A percentile compares a stretch with the other conserved stretches of the same genome.
Evolutionary conservation across 1,140 invertebrate species (phyloP).

Genomic region (Tetramorium simillimum): DNA sequence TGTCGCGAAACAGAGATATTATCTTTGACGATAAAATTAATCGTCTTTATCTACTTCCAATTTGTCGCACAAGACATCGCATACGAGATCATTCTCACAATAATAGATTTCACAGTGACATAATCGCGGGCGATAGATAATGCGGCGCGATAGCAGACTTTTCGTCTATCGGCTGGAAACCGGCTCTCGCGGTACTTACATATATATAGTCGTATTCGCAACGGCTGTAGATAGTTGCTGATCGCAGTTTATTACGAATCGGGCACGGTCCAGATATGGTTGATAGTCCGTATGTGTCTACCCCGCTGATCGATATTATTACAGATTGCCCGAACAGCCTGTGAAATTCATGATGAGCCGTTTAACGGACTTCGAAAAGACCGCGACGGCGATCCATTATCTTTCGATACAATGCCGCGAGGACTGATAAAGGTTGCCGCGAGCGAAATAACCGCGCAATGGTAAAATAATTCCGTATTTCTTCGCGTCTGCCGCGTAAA

Average conservation of each 20-base stretch:
- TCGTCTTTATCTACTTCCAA: neutral
- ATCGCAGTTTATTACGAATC: constrained; percentile 76
- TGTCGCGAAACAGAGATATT: constrained; percentile 6
- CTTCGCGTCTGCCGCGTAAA: neutral
- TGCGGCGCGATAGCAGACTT: constrained; percentile 24
- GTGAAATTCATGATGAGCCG: constrained; percentile 80
- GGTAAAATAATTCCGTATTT: neutral
- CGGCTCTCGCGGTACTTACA: constrained; percentile 45
- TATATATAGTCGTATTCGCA: constrained; percentile 30
- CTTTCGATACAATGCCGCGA: constrained; percentile 55
- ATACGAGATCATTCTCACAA: neutral
- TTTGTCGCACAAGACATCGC: neutral
- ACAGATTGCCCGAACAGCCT: constrained; percentile 75
- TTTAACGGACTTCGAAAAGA: constrained; percentile 76
- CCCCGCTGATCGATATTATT: constrained; percentile 75
- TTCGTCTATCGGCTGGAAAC: constrained; percentile 49
- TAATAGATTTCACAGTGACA: constrained; percentile 33
- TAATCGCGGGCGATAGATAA: constrained; percentile 43
- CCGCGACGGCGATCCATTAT: constrained; percentile 77
- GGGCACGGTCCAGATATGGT: constrained; percentile 76
- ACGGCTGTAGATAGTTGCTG: constrained; percentile 46
- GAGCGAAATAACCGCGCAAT: neutral
- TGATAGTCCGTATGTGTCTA: constrained; percentile 54
- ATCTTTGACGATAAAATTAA: neutral
- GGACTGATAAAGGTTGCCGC: constrained; percentile 42